A percentile compares a stretch with the other conserved stretches of the same genome.
Evolutionary conservation across 1,140 invertebrate species (phyloP).

Genomic region (Drusus annulatus): DNA sequence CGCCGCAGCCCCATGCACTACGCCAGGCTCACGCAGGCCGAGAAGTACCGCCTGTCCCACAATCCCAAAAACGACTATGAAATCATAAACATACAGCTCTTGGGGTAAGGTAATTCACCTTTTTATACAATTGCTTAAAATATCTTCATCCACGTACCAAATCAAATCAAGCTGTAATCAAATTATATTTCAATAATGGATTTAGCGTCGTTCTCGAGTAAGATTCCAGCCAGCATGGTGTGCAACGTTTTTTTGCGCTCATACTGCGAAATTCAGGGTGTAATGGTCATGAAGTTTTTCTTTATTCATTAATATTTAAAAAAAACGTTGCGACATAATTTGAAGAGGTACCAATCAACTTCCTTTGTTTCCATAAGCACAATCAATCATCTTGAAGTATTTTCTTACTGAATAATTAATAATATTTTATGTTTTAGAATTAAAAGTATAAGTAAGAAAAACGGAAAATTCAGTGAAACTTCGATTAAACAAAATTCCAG

Average conservation of each 20-base stretch:
- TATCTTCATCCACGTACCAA: too few species aligned
- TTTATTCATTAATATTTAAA: too few species aligned
- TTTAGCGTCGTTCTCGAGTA: too few species aligned
- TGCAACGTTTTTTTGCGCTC: too few species aligned
- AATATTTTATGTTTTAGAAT: slow-evolving; percentile 13
- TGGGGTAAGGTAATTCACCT: slow-evolving; percentile 33
- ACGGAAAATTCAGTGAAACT: background rate
- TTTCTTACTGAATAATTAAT: too few species aligned
- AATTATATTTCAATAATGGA: too few species aligned
- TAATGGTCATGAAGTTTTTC: too few species aligned
- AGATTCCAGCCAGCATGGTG: too few species aligned
- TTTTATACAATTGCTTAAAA: background rate
- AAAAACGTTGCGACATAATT: too few species aligned
- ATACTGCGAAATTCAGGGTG: too few species aligned
- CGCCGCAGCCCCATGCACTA: slow-evolving; percentile 25
- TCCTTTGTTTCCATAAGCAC: background rate
- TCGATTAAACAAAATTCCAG: background rate
- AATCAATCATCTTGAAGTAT: background rate
- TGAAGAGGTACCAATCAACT: background rate
- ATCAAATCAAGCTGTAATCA: too few species aligned
- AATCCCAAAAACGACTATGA: slow-evolving; percentile 13
- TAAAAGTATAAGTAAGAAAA: slow-evolving; percentile 12
- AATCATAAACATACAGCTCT: slow-evolving; percentile 22
- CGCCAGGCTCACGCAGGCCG: slow-evolving; percentile 25
- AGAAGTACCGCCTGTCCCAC: slow-evolving; percentile 13